phyloP scores from a whole-genome alignment of 2,888 invertebrate genomes.

The Neoitamus cyanurus region DNA sequence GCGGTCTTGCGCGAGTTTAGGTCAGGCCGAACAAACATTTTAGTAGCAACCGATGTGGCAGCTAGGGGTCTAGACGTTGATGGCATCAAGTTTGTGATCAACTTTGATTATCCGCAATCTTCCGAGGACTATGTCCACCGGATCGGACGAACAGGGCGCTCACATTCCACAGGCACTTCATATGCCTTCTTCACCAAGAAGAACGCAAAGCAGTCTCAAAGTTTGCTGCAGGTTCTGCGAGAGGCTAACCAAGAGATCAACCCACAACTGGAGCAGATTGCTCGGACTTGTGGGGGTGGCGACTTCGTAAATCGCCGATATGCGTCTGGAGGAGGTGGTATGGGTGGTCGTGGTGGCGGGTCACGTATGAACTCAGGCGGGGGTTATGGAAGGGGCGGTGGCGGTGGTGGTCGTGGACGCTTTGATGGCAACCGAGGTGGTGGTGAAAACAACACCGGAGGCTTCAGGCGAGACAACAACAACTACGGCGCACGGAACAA shows the following conservation, averaged over 20 bases:
- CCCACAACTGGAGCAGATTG: constrained; percentile 84
- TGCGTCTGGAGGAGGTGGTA: constrained; percentile 53
- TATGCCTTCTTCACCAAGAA: constrained; percentile 94
- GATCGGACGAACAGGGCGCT: constrained; percentile 92
- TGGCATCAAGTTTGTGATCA: constrained; percentile 94
- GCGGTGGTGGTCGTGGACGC: constrained; percentile 51
- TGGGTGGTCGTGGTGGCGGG: constrained; percentile 51
- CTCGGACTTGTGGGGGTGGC: constrained; percentile 60
- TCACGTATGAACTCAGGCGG: constrained; percentile 53
- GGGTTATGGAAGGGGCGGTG: constrained; percentile 47
- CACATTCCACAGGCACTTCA: constrained; percentile 87
- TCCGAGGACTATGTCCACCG: constrained; percentile 96
- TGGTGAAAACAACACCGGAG: constrained; percentile 48
- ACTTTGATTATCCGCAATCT: constrained; percentile 94
- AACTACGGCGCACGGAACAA: constrained; percentile 27
- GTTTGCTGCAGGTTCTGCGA: constrained; percentile 84
- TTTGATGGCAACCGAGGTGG: constrained; percentile 51
- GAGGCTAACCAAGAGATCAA: constrained; percentile 92
- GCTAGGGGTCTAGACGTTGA: constrained; percentile 95
- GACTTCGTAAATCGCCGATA: constrained; percentile 52
- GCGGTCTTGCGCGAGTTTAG: constrained; percentile 90
- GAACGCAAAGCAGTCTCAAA: constrained; percentile 87
- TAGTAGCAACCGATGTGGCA: constrained; percentile 97
- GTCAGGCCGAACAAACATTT: constrained; percentile 83
- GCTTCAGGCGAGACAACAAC: not conserved